Base-by-base conservation (phyloP, 2,797 vertebrate species). In the Danio aesculapii region DNA sequence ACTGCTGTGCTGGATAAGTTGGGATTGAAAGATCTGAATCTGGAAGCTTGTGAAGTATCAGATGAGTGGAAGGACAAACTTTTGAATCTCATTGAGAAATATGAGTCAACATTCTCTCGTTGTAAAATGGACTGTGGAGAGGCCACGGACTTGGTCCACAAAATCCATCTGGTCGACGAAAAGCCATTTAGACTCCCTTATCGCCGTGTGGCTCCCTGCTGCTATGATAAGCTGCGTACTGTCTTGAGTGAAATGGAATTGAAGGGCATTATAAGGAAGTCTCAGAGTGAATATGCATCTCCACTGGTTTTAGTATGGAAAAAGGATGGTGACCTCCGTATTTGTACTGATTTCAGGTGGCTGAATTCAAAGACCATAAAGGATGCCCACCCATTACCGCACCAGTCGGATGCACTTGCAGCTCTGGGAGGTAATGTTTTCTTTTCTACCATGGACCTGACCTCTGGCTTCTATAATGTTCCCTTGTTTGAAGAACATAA, bases 61-160 rank as follows among this genome's bases (percentile, higher is more conserved):
- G 61, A 64, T 2, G 30, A 21, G 6, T 77, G 69, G 75, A 84
- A 44, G 55, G 64, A 84, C 17, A 82, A 21, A 57, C 66, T 75
- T 11, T 8, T 84, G 4, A 4, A 66, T 3, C 10, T 81, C 14
- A 74, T 80, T 12, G 59, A 73, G 8, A 46, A 50, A 17, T 84
- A 82, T 47, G 79, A 88, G 39, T 75, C 75, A 1, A 85, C 81
- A 4, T 89, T 89, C 30, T 85, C 84, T 0, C 44, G 4, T 2
- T 62, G 86, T 10, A 87, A 83, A 46, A 69, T 88, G 81, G 79
- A 86, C 16, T 84, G 82, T 81, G 83, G 74, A 0, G 74, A 86
- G 8, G 83, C 72, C 0, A 77, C 50, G 3, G 57, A 52, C 1
- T 71, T 75, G 3, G 44, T 75, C 0, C 72, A 75, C 7, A 70